Percentiles rank a stretch among this genome's conserved stretches.
Conservation (phyloP, 2,888 invertebrate species). For the Lasius fuliginosus region DNA sequence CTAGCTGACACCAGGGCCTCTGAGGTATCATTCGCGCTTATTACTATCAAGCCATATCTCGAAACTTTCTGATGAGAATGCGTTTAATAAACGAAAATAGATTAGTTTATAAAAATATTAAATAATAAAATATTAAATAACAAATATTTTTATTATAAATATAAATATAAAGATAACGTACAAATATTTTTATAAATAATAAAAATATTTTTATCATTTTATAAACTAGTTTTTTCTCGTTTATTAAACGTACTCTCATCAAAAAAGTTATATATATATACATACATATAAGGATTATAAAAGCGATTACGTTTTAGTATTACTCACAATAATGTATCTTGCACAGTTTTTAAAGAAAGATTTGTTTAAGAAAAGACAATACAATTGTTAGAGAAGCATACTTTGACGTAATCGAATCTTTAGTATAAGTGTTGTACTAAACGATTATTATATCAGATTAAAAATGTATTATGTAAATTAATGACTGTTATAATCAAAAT, state of each 20-base stretch:
- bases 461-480: slow-evolving; percentile 22
- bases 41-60: neutral
- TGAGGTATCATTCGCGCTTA: neutral
- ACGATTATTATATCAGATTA: neutral
- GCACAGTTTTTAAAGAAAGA: neutral
- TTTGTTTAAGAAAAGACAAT: slow-evolving; percentile 19
- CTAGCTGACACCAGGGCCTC: neutral
- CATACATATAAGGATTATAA: neutral
- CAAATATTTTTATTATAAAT: neutral
- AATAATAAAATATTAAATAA: neutral
- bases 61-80: neutral
- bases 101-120: slow-evolving; percentile 12
- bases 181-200: neutral
- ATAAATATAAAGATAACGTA: too few species aligned
- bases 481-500: slow-evolving; percentile 43
- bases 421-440: neutral
- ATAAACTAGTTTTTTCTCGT: neutral
- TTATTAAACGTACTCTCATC: neutral
- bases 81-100: neutral
- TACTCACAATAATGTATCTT: slow-evolving; percentile 58
- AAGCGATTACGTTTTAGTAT: slow-evolving; percentile 26
- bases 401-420: slow-evolving; percentile 16
- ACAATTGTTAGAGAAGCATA: neutral
- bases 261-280: neutral
- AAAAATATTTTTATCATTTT: neutral